A percentile compares a stretch with the other conserved stretches of the same genome.
Conservation (phyloP, 2,888 invertebrate species). For the Ophion costatus region DNA sequence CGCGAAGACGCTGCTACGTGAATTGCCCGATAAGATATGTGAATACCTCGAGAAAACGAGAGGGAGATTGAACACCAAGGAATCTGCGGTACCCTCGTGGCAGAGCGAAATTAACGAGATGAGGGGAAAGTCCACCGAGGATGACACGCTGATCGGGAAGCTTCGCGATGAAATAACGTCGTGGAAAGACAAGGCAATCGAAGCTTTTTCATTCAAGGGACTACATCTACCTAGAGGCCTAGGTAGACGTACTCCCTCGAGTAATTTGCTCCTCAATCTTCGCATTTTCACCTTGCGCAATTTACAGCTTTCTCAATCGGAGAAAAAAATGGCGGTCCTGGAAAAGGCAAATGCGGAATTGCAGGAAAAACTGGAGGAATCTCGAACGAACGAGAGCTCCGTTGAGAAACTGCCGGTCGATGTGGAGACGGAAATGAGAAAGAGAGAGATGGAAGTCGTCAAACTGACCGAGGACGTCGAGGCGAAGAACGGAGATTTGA, state of each 20-base stretch:
- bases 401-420: conserved; percentile 18
- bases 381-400: conserved; percentile 42
- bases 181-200: conserved; percentile 51
- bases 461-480: conserved; percentile 49
- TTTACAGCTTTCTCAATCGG: conserved; percentile 25
- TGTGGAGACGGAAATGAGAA: conserved; percentile 67
- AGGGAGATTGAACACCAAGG: conserved; percentile 6
- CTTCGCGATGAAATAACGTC: conserved; percentile 50
- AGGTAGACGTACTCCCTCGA: too few species aligned
- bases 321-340: conserved; percentile 31
- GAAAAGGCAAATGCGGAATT: conserved; percentile 52
- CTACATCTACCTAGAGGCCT: not conserved
- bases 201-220: not conserved
- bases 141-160: conserved; percentile 44
- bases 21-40: conserved; percentile 49
- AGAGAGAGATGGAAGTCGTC: conserved; percentile 68
- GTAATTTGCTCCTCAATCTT: too few species aligned
- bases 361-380: conserved; percentile 60
- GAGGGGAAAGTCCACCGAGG: conserved; percentile 51
- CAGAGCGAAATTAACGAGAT: conserved; percentile 47
- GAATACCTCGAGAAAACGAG: conserved; percentile 48
- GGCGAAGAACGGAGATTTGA: conserved; percentile 41
- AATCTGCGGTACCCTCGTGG: conserved; percentile 14
- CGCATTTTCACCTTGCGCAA: not conserved
- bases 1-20: conserved; percentile 35